phyloP scores from a whole-genome alignment of 1,140 invertebrate genomes.

The Halictus rubicundus region DNA sequence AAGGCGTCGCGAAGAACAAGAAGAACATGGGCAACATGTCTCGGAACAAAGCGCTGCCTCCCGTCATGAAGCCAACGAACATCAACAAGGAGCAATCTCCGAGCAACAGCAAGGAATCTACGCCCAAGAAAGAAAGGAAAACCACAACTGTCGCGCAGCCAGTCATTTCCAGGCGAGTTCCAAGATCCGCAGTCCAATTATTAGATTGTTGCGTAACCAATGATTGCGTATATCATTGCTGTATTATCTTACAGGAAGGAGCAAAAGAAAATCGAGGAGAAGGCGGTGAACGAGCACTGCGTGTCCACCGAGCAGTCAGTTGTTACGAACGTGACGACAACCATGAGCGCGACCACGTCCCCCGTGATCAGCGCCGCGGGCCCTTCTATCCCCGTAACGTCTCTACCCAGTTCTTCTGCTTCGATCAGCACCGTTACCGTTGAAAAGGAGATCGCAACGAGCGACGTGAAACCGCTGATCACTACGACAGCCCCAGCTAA shows the following conservation, averaged over 20 bases:
- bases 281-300: constrained; percentile 66
- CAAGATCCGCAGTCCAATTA: not conserved
- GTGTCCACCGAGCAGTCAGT: constrained; percentile 60
- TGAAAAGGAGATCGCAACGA: constrained; percentile 38
- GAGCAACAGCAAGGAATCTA: constrained; percentile 74
- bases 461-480: constrained; percentile 50
- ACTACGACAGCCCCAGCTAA: constrained; percentile 62
- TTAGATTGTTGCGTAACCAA: not conserved
- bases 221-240: not conserved
- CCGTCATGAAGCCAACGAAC: constrained; percentile 65
- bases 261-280: constrained; percentile 73
- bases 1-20: constrained; percentile 82
- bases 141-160: constrained; percentile 64
- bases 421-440: constrained; percentile 22
- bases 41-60: constrained; percentile 73
- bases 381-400: constrained; percentile 38
- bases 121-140: constrained; percentile 76
- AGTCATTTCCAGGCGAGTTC: constrained; percentile 69
- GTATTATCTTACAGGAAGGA: constrained; percentile 69
- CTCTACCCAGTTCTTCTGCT: constrained; percentile 43
- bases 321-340: constrained; percentile 48
- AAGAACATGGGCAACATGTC: constrained; percentile 78
- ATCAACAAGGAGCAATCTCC: constrained; percentile 76
- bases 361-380: constrained; percentile 40
- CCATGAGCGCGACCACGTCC: constrained; percentile 38